Evolutionary conservation across 2,113 vertebrate species (phyloP), one percentile per base, ranked within the genome.

Genomic region (Prochilodus magdalenae): DNA sequence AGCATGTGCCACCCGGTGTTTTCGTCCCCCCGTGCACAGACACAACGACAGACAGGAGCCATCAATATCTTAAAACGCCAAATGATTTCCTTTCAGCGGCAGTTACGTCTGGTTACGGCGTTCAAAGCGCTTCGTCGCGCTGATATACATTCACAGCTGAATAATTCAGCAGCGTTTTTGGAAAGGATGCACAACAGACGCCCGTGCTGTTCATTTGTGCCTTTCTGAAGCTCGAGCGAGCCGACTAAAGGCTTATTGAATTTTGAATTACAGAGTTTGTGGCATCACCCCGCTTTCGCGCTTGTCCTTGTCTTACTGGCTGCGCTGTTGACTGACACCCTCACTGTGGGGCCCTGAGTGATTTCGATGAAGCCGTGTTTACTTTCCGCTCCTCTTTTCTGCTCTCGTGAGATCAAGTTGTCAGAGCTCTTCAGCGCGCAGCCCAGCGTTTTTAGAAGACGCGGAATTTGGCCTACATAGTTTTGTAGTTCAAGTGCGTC

Each of bases 141-240:
- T n/a, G 47, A 44, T 49, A 30, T 51, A 75, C 63, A 16, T 47
- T 65, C 27, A 16, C 30, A 53, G 49, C 57, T 85, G 74, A 85
- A 85, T 85, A 59, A 82, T 85, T 75, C 79, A 82, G 67, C 57
- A 29, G 55, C 44, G 55, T 22, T 59, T 27, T 59, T n/a, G 44
- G 63, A 51, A 24, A 30, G 73, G 8, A 47, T 30, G 30, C 30
- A n/a, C 26, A 65, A 36, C 40, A 78, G 70, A 74, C 27, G 29
- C 60, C 63, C 66, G 60, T 73, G 15, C 49, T 51, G 59, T 75
- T 29, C 69, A 47, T 55, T 60, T 55, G 44, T 22, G 26, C 24
- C n/a, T 44, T 27, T 14, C 40, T 10, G 40, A 11, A 44, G 40
- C 40, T n/a, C 3, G 24, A 71, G 57, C 47, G 10, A 33, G 24